Conservation (phyloP, 1,140 invertebrate genomes). For the Cotesia typhae region DNA sequence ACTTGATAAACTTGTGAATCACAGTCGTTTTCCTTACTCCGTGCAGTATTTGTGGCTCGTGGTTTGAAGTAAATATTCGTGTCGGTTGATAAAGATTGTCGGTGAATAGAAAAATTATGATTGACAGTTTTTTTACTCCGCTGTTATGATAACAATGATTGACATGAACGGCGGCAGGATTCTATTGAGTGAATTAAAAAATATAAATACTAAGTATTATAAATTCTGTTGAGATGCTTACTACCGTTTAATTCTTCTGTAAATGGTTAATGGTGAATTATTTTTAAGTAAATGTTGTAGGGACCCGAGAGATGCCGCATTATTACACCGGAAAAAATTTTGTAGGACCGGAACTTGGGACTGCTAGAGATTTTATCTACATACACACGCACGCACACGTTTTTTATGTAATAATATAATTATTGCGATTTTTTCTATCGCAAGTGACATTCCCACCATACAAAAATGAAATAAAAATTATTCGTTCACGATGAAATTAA, state of each 20-base stretch:
- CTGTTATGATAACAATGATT: conserved; percentile 49
- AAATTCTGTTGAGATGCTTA: background rate
- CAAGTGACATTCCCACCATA: background rate
- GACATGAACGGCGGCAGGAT: conserved; percentile 38
- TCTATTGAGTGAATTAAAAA: conserved; percentile 32
- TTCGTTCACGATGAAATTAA: too few species aligned
- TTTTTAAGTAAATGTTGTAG: conserved; percentile 11
- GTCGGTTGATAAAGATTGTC: background rate
- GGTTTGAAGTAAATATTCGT: conserved; percentile 11
- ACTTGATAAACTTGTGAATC: background rate
- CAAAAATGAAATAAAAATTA: background rate
- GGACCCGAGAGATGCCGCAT: background rate
- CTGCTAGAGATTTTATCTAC: background rate
- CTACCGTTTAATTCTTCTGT: background rate
- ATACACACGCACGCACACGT: too few species aligned
- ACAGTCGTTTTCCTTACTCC: background rate
- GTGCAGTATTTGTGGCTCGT: background rate
- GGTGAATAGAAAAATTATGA: conserved; percentile 46
- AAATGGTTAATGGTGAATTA: too few species aligned
- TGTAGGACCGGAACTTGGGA: conserved; percentile 25
- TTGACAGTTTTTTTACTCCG: conserved; percentile 51
- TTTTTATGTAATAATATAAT: too few species aligned
- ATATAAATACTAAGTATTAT: conserved; percentile 20
- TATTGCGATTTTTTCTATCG: background rate
- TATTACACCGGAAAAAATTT: conserved; percentile 19